Base-by-base conservation (phyloP, 2,888 invertebrate species). In the Archips xylosteana region DNA sequence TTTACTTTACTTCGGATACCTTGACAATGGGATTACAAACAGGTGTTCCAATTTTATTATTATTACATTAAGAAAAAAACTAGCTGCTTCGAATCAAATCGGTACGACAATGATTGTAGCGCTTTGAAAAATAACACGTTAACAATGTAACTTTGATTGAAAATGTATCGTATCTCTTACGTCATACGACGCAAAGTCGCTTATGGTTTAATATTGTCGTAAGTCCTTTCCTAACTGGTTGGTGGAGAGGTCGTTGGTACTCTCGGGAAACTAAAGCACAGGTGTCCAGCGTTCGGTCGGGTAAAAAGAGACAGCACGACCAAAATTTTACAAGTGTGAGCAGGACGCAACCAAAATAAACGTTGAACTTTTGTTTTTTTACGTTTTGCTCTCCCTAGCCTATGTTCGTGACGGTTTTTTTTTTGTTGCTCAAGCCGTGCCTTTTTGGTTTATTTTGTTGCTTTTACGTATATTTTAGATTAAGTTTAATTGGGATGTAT, bases 211-310 rank as follows among this genome's bases (percentile, higher is more conserved):
- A 81, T 78, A 77, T 78, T 75, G 70, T 80, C 84, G 80, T 94
- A 86, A 79, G 88, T 79, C 86, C 78, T 90, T 91, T 84, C 78
- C 83, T 79, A 79, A 80, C 83, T 82, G 78, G 81, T 78, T 78
- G 75, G 69, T 79, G 80, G 85, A 92, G 93, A 94, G 94, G 94
- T 94, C 94, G 94, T 93, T 94, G 94, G 92, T 93, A 94, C 94
- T 93, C 91, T 87, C 91, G 92, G 94, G 94, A 94, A 93, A 94
- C 93, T 94, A 92, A 94, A 94, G 94, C 94, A 94, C 94, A 94
- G 94, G 94, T 94, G 94, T 94, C 93, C 94, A 92, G 91, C 94
- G 94, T 90, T 94, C 92, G 90, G 90, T 83, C 86, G 79, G 89
- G 75, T 78, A 79, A 88, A 92, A 78, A 79, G 87, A 87, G 92